Evolutionary conservation across 2,113 vertebrate species (phyloP).

Genomic region (Zootoca vivipara): DNA sequence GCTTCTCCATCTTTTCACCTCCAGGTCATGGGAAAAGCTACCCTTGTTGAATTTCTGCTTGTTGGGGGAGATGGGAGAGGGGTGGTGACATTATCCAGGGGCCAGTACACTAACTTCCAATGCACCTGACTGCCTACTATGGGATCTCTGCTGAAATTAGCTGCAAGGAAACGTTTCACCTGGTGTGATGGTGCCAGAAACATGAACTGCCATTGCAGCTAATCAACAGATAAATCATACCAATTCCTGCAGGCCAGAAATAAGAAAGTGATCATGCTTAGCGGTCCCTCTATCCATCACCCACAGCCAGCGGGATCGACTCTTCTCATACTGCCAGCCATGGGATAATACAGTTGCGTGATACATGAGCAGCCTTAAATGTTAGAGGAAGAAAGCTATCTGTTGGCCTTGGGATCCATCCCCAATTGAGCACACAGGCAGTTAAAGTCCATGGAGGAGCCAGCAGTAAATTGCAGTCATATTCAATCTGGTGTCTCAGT

Average conservation of each 20-base stretch:
- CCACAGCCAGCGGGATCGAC: neutral
- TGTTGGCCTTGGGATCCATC: neutral
- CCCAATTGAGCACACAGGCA: neutral
- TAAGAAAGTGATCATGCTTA: constrained; percentile 1
- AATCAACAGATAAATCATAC: constrained; percentile 19
- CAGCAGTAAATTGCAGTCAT: neutral
- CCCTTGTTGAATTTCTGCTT: neutral
- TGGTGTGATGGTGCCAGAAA: neutral
- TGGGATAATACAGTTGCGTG: neutral
- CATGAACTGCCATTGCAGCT: neutral
- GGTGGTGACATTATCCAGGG: neutral
- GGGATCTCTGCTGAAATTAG: neutral
- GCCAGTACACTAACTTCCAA: neutral
- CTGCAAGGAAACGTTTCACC: neutral
- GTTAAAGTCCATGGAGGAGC: neutral
- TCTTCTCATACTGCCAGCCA: neutral
- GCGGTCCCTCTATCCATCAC: constrained; percentile 15
- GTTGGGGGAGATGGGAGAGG: neutral
- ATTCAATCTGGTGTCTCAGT: no score
- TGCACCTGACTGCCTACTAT: neutral
- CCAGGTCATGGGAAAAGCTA: neutral
- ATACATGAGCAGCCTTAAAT: neutral
- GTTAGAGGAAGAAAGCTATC: neutral
- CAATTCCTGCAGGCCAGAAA: neutral
- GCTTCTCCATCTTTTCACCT: neutral